Evolutionary conservation across 2,888 invertebrate species (phyloP), one percentile per base, ranked within the genome.

Genomic region (Dascillus cervinus): DNA sequence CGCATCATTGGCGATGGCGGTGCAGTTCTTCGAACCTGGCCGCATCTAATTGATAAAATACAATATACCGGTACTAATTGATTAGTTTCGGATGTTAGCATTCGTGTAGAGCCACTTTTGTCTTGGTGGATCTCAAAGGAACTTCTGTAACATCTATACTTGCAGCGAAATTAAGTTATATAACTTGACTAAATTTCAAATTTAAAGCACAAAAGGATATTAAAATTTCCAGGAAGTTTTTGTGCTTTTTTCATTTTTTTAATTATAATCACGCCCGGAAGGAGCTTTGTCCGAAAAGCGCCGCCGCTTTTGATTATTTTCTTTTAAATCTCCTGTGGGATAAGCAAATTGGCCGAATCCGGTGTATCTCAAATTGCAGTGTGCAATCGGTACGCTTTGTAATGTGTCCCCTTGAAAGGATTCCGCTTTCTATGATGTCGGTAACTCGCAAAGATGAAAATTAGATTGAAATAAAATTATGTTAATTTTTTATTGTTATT

Each of bases 41-140:
- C 50, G 47, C 36, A 29, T 39, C 48, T 44, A 48, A 49, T 50
- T 50, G 46, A 47, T 49, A 49, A 48, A 49, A 46, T 41, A 51
- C 50, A 52, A 48, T 43, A 44, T 40, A 46, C 37, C 45, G 45
- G 23, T 26, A 37, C 39, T 41, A 49, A 49, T 49, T 40, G 43
- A 47, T 48, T 43, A 36, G 44, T 41, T 38, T 34, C 43, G 46
- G 47, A 41, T 49, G 46, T 49, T 49, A 49, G 44, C 41, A 40
- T 46, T 47, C 47, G 46, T 49, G 50, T 49, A 47, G 44, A 50
- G 47, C 44, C 43, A 44, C 38, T 37, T 46, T 49, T 47, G 46
- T 47, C 42, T 50, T 47, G 41, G 37, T 34, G 34, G 33, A 29
- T 26, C 31, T 13, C 11, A 13, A 38, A 27, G 24, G 17, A 17